Base-by-base conservation (phyloP, 2,888 invertebrate genomes). In the Xanthorhoe spadicearia region DNA sequence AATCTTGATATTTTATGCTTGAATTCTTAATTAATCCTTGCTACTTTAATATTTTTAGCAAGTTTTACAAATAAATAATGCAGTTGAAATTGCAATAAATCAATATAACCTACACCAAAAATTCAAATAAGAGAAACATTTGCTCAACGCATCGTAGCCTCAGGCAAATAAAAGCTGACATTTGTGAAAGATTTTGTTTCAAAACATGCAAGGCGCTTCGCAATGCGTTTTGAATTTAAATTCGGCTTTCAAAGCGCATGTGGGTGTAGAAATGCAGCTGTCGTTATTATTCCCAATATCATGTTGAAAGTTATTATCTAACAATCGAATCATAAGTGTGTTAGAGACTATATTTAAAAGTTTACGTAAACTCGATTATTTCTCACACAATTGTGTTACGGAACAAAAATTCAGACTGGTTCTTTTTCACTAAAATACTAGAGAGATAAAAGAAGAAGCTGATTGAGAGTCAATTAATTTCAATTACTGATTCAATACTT, bases 231-330 rank as follows among this genome's bases (percentile, higher is more conserved):
- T 57, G 28, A 61, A 64, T 67, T 53, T 53, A 48, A 53, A 61
- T 68, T 66, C 49, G 23, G 13, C 32, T 51, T 52, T 59, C 59
- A 35, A 38, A 64, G 52, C 56, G 58, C 61, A 50, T 62, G 73
- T 66, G 66, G 68, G 71, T 64, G 68, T 66, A 32, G 63, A 53
- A 68, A 70, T 64, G 65, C 66, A 65, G 64, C 63, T 69, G 58
- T 56, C 54, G 56, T 28, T 68, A 65, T 66, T 67, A 66, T 68
- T 66, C 51, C 64, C 60, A 73, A 70, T 68, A 66, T 59, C 57
- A 63, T 73, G 62, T 68, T 69, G 69, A 59, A 70, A 72, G 60
- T 28, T 48, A 52, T 69, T 61, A 68, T 68, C 56, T 59, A 69
- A 64, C 65, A 56, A 71, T 65, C 69, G 46, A 56, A 64, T 57